Base-by-base conservation (phyloP, 2,797 vertebrate species). In the Gadopsis marmoratus region DNA sequence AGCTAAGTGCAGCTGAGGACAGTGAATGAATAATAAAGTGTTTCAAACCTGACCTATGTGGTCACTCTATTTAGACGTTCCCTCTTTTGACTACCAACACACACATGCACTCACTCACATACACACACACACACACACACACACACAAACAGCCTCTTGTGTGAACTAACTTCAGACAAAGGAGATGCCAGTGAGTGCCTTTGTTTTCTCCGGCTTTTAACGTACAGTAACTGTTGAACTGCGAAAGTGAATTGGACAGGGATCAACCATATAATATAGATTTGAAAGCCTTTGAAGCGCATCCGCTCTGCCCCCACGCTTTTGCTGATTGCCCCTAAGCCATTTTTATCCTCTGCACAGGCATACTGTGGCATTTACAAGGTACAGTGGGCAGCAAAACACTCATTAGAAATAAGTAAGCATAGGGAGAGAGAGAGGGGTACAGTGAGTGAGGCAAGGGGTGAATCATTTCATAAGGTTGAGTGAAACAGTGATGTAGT, bases 11-110 rank as follows among this genome's bases (percentile, higher is more conserved):
- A 93, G 85, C 89, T 91, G 88, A 91, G 90, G 88, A 93, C 85
- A 88, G 76, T 86, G 85, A 94, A 92, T 92, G 89, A 93, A 94
- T 92, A 94, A 94, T 93, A 91, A 93, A 90, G 89, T 91, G 91
- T 93, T 90, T 93, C 88, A 93, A 92, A 92, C 71, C 83, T 93
- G 93, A 94, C 92, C 89, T 93, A 89, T 92, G 92, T 37, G 88
- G 87, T 94, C 90, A 93, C 86, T 91, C 85, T 71, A 82, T 89
- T 89, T 87, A 93, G 87, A 92, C 66, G 47, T 92, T 82, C 78
- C 72, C 84, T 82, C 19, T 48, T 87, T 87, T 86, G 80, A 90
- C 88, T 73, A 77, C 69, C 45, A 35, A 53, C 41, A 47, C 39
- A 35, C 65, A 56, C 70, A 68, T 68, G 43, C 39, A 29, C 74